These are phyloP conservation scores for Kuschelorhynchus macadamiae DNA, from an alignment of 2,888 invertebrate genomes.

Conservation along the genomic window DNA sequence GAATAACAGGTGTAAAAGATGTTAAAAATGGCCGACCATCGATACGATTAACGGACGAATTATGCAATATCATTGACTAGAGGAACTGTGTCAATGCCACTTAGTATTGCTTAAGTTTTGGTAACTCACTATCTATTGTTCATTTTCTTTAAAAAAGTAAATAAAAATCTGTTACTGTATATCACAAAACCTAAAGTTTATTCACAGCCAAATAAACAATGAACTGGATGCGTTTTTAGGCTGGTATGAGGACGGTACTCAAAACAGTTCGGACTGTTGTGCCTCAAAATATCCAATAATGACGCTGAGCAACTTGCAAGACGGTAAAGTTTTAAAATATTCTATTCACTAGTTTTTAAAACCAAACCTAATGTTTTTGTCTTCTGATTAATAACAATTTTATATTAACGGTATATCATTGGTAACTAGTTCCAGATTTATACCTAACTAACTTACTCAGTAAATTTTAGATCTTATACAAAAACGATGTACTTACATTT, in stretches of 20 bases:
- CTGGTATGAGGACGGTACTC: constrained; percentile 56
- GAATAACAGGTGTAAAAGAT: no score
- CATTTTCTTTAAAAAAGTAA: constrained; percentile 47
- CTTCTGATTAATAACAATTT: no score
- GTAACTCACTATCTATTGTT: constrained; percentile 56
- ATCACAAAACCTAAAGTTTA: constrained; percentile 61
- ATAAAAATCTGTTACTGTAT: constrained; percentile 55
- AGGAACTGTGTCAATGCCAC: constrained; percentile 64
- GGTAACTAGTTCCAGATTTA: no score
- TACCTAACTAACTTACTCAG: no score
- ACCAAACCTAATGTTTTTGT: no score
- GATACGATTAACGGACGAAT: constrained; percentile 28
- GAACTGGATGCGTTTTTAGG: constrained; percentile 57
- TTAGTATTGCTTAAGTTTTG: constrained; percentile 62
- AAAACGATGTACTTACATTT: no score
- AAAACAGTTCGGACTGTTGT: constrained; percentile 29
- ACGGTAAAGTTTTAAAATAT: no score
- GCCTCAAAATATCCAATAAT: constrained; percentile 28
- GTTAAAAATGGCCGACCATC: no score
- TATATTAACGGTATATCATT: no score
- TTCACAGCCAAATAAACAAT: constrained; percentile 61
- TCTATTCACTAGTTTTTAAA: no score
- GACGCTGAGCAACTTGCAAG: background rate
- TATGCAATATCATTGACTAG: constrained; percentile 63
- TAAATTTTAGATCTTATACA: no score